These are phyloP conservation scores for Parthenolecanium corni DNA, from an alignment of 2,888 invertebrate species.

Conservation along the genomic window DNA sequence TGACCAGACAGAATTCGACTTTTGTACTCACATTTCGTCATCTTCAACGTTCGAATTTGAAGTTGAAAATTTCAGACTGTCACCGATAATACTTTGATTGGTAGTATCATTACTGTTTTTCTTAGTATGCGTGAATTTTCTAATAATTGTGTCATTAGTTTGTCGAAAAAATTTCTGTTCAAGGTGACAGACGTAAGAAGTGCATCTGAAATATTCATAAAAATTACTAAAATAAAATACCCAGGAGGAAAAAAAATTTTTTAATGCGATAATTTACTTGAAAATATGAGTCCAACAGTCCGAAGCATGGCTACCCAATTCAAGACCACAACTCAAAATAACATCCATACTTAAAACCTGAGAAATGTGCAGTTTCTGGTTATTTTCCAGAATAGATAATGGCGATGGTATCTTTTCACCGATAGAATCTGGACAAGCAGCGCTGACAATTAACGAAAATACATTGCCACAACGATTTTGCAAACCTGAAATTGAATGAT, in stretches of 20 bases:
- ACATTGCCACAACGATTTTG: conserved; percentile 86
- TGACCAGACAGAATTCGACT: no score
- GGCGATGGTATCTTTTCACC: conserved; percentile 15
- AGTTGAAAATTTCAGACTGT: conserved; percentile 44
- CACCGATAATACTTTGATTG: no score
- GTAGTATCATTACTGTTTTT: not conserved
- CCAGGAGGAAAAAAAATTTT: not conserved
- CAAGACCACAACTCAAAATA: conserved; percentile 72
- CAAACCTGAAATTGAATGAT: conserved; percentile 45
- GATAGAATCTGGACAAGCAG: conserved; percentile 59
- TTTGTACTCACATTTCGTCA: conserved; percentile 32
- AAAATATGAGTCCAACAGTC: conserved; percentile 96
- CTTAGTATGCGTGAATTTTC: conserved; percentile 14
- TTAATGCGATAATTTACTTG: conserved; percentile 41
- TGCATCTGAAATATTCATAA: conserved; percentile 49
- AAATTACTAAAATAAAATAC: conserved; percentile 5
- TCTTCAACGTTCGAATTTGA: conserved; percentile 44
- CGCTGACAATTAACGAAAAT: conserved; percentile 70
- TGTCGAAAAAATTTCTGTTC: conserved; percentile 84
- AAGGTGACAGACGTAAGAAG: conserved; percentile 80
- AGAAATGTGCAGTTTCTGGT: conserved; percentile 40
- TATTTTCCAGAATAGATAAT: conserved; percentile 21
- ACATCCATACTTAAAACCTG: conserved; percentile 89
- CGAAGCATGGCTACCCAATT: conserved; percentile 80
- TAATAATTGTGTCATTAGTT: conserved; percentile 43